Conservation (phyloP, 2,113 vertebrate species). For the Petrocephalus zakoni region DNA sequence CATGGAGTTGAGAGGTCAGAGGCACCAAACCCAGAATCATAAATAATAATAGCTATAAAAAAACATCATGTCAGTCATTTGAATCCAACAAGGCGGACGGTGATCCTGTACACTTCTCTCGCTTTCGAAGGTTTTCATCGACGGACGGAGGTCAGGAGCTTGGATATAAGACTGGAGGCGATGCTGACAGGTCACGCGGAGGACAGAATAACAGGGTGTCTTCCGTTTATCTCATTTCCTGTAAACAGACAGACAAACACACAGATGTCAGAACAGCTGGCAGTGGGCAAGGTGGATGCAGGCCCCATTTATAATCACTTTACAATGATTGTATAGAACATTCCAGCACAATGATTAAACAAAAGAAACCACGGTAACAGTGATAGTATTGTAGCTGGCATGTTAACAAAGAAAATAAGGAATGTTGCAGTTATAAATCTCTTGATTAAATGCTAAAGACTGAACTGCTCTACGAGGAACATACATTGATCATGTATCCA, state of each 20-base stretch:
- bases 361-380: background rate
- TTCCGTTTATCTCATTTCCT: conserved; percentile 69
- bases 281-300: background rate
- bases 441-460: background rate
- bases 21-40: conserved; percentile 46
- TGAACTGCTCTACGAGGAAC: background rate
- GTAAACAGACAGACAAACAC: conserved; percentile 20
- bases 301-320: background rate
- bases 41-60: conserved; percentile 61
- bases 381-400: background rate
- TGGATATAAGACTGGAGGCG: conserved; percentile 33
- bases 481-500: background rate
- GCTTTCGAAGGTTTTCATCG: conserved; percentile 32
- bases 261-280: background rate
- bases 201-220: background rate
- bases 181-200: conserved; percentile 17
- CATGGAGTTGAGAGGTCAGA: conserved; percentile 40
- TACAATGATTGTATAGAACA: background rate
- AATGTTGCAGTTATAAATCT: background rate
- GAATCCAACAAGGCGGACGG: conserved; percentile 40
- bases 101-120: conserved; percentile 26
- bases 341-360: background rate
- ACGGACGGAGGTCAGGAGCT: conserved; percentile 16
- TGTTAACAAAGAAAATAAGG: background rate
- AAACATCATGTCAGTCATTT: conserved; percentile 43